phyloP scores from a whole-genome alignment of 2,888 invertebrate genomes.

The Acanthopleura granulata region DNA sequence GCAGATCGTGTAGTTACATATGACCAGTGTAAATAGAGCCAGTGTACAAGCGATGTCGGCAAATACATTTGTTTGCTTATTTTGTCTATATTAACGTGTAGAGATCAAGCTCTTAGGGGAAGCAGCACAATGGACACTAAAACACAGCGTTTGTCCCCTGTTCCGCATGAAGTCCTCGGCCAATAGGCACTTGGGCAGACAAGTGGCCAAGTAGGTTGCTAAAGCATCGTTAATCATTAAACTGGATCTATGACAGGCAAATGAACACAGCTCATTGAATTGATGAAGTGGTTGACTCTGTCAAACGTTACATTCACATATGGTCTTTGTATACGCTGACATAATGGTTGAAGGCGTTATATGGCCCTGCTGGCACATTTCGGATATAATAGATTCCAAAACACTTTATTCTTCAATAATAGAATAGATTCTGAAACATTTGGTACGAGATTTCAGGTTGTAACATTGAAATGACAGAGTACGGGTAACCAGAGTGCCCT shows the following conservation, averaged over 20 bases:
- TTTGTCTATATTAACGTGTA: not conserved
- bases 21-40: not conserved
- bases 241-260: not conserved
- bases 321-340: too few relatives aligned
- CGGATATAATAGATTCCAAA: too few relatives aligned
- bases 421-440: too few relatives aligned
- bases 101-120: slow-evolving; percentile 5
- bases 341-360: too few relatives aligned
- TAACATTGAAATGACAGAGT: too few relatives aligned
- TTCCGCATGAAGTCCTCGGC: not conserved
- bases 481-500: too few relatives aligned
- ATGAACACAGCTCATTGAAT: not conserved
- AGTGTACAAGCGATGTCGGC: slow-evolving; percentile 6
- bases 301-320: too few relatives aligned
- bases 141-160: not conserved
- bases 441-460: too few relatives aligned
- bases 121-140: not conserved
- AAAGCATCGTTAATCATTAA: not conserved
- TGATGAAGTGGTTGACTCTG: not conserved
- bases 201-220: not conserved
- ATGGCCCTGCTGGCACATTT: too few relatives aligned
- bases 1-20: slow-evolving; percentile 1
- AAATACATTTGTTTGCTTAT: slow-evolving; percentile 12
- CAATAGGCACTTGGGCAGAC: not conserved
- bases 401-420: too few relatives aligned